Evolutionary conservation across 1,140 invertebrate species (phyloP).

Genomic region (Drosophila virilis): DNA sequence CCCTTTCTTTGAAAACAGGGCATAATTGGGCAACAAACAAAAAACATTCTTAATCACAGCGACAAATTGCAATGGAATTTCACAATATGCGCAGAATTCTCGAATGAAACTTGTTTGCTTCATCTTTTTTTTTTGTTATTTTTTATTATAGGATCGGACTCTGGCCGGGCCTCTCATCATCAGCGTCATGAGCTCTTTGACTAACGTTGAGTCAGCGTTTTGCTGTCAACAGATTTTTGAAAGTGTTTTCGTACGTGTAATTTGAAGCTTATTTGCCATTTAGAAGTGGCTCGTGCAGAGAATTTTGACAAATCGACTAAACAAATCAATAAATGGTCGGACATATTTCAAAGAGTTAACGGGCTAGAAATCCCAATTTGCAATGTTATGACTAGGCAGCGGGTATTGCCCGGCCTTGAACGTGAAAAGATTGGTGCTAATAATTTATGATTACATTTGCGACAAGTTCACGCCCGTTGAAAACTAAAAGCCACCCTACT

Average conservation of each 20-base stretch:
- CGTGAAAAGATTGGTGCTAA: too few relatives aligned
- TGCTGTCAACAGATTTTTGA: neutral
- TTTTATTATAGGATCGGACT: conserved; percentile 5
- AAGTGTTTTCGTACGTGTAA: conserved; percentile 20
- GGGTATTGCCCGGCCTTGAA: too few relatives aligned
- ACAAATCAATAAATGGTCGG: conserved; percentile 28
- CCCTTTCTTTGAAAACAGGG: neutral
- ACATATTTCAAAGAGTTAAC: conserved; percentile 6
- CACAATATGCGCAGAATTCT: conserved; percentile 35
- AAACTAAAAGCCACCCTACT: too few relatives aligned
- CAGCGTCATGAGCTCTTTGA: conserved; percentile 29
- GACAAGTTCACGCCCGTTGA: too few relatives aligned
- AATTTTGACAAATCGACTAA: conserved; percentile 44
- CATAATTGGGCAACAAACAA: conserved; percentile 25
- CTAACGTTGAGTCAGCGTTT: conserved; percentile 44
- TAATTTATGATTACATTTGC: too few relatives aligned
- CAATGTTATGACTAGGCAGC: neutral
- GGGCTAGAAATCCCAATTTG: too few relatives aligned
- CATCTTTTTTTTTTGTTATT: neutral
- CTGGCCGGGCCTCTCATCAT: conserved; percentile 29
- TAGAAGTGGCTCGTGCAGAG: conserved; percentile 22
- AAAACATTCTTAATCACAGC: conserved; percentile 17
- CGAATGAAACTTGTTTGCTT: conserved; percentile 35
- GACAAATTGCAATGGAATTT: conserved; percentile 46
- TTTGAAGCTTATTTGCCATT: conserved; percentile 11